phyloP scores from a whole-genome alignment of 2,797 vertebrate species.

The Eulemur coronatus region DNA sequence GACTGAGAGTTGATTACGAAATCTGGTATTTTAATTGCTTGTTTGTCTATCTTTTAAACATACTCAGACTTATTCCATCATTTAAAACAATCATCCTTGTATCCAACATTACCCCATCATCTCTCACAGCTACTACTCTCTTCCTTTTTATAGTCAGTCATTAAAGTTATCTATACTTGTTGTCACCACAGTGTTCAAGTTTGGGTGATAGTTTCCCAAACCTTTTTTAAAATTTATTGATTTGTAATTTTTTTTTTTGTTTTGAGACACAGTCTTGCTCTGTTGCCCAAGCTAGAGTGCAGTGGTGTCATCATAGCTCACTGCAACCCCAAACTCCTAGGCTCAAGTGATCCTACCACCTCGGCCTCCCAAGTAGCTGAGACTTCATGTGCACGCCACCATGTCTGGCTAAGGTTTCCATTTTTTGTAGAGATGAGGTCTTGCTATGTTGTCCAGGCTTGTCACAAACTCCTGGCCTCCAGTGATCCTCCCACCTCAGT shows the following conservation, averaged over 20 bases:
- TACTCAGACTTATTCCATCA: not conserved
- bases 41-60: not conserved
- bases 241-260: not conserved
- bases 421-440: not conserved
- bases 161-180: not conserved
- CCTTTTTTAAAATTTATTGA: not conserved
- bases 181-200: not conserved
- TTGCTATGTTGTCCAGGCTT: not conserved
- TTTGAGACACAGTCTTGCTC: not conserved
- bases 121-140: not conserved
- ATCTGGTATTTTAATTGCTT: not conserved
- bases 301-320: not conserved
- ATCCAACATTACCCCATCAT: not conserved
- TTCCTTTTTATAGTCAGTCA: not conserved
- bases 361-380: not conserved
- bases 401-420: not conserved
- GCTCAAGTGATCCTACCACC: not conserved
- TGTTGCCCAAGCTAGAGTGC: not conserved
- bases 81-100: not conserved
- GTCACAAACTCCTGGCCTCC: not conserved
- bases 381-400: not conserved
- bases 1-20: not conserved
- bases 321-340: not conserved
- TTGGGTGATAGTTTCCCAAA: not conserved
- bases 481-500: not conserved